Evolutionary conservation across 2,113 vertebrate genomes (phyloP).

Genomic region (Mionectes macconnelli): DNA sequence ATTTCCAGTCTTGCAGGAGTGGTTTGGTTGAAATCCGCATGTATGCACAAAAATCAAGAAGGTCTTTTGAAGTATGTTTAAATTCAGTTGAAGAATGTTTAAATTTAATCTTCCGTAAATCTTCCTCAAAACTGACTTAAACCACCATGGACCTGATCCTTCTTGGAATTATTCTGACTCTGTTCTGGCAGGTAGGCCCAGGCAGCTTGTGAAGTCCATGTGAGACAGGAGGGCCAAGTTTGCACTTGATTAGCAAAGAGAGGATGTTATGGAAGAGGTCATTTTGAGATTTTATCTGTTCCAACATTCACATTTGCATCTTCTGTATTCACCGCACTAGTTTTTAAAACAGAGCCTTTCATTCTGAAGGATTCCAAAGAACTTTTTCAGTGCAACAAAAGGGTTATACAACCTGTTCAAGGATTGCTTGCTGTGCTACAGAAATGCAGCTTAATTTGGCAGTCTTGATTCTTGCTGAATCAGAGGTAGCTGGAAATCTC

Average conservation of each 20-base stretch:
- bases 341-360: not conserved
- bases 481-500: not conserved
- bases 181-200: not conserved
- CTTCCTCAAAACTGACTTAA: not conserved
- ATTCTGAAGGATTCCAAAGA: constrained; percentile 55
- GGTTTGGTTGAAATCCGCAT: not conserved
- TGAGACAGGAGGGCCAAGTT: not conserved
- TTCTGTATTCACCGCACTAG: not conserved
- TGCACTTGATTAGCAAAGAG: not conserved
- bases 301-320: not conserved
- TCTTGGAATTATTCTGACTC: not conserved
- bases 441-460: not conserved
- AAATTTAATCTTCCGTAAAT: not conserved
- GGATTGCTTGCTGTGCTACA: not conserved
- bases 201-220: not conserved
- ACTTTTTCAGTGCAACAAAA: not conserved
- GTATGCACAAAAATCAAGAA: not conserved
- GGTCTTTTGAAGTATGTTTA: not conserved
- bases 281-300: not conserved
- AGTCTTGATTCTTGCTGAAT: not conserved
- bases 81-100: not conserved
- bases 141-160: not conserved
- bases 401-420: not conserved
- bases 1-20: not conserved
- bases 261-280: not conserved